phyloP scores from a whole-genome alignment of 2,888 invertebrate species.

The Blastobasis adustella region DNA sequence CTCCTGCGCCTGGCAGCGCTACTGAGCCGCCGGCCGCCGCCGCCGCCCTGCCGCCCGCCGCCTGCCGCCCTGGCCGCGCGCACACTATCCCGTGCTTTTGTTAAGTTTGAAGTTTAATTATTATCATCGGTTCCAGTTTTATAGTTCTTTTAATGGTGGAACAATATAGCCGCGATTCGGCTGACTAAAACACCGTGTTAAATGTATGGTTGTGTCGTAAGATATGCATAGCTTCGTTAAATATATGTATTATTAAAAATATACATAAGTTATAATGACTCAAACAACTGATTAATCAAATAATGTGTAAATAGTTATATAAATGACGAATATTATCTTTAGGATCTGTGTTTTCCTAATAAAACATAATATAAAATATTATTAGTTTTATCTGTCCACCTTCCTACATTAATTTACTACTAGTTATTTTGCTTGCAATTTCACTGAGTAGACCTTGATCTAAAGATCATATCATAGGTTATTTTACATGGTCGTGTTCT shows the following conservation, averaged over 20 bases:
- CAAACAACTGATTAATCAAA: conserved; percentile 54
- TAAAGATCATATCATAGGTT: too few relatives aligned
- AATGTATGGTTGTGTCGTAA: conserved; percentile 76
- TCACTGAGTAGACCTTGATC: too few relatives aligned
- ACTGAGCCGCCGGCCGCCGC: conserved; percentile 32
- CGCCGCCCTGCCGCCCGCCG: conserved; percentile 15
- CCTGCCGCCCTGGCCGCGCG: conserved; percentile 9
- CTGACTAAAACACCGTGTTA: conserved; percentile 58
- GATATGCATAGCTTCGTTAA: conserved; percentile 71
- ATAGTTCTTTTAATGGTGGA: conserved; percentile 67
- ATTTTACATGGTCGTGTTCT: too few relatives aligned
- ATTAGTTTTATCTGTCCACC: conserved; percentile 2
- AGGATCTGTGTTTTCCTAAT: conserved; percentile 71
- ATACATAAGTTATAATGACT: conserved; percentile 58
- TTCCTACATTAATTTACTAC: not conserved
- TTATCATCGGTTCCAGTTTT: conserved; percentile 71
- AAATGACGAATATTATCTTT: conserved; percentile 50
- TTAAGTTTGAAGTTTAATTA: conserved; percentile 69
- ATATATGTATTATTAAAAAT: conserved; percentile 57
- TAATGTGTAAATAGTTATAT: conserved; percentile 63
- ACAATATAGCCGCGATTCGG: conserved; percentile 48
- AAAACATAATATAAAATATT: conserved; percentile 46
- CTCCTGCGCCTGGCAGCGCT: conserved; percentile 69
- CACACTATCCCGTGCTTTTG: conserved; percentile 46
- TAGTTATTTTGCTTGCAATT: not conserved